Percentiles rank a stretch among this genome's conserved stretches.
These are phyloP conservation scores for Cyprinella venusta DNA, from an alignment of 2,797 vertebrate genomes.

Conservation along the genomic window DNA sequence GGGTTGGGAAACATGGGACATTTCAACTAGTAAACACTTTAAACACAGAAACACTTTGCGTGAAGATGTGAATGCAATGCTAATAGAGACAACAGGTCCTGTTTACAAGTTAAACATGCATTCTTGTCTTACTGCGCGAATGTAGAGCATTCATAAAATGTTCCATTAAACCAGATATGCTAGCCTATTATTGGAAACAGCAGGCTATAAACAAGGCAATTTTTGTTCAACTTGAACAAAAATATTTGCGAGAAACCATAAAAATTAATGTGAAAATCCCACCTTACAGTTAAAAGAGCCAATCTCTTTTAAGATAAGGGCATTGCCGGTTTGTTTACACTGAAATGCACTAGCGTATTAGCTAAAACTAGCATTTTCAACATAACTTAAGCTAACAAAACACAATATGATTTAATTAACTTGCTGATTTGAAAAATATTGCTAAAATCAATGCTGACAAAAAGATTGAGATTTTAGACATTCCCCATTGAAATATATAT, in stretches of 20 bases:
- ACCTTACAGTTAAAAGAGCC: not conserved
- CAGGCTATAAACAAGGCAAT: not conserved
- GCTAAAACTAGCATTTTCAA: not conserved
- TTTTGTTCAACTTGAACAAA: not conserved
- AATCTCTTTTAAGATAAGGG: not conserved
- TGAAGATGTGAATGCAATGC: not conserved
- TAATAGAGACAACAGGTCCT: not conserved
- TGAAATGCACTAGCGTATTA: not conserved
- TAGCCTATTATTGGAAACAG: not conserved
- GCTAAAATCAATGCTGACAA: not conserved
- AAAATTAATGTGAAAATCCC: not conserved
- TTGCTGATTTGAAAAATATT: not conserved
- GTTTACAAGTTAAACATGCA: not conserved
- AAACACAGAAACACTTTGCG: not conserved
- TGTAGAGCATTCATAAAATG: not conserved
- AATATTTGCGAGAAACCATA: not conserved
- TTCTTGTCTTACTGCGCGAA: not conserved
- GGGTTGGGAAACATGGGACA: slow-evolving; percentile 12
- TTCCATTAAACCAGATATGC: slow-evolving; percentile 1
- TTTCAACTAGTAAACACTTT: slow-evolving; percentile 20
- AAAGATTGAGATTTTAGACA: not conserved
- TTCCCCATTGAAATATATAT: not conserved
- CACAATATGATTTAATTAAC: not conserved
- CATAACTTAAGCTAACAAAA: not conserved
- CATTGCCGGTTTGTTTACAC: not conserved